phyloP scores from a whole-genome alignment of 2,888 invertebrate species.

The Argyresthia goedartella region DNA sequence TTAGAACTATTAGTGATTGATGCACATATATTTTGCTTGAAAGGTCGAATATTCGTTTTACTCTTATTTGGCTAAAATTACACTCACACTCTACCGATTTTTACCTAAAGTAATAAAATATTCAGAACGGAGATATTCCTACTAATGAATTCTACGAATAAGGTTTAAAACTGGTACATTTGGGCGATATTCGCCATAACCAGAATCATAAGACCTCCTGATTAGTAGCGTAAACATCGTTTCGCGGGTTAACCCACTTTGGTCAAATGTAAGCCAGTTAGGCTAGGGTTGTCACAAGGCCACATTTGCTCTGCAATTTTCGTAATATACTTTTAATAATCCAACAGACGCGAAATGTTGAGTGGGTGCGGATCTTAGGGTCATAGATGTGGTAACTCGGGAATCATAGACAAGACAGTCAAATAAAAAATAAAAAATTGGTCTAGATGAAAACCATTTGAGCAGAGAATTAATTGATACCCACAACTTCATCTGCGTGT shows the following conservation, averaged over 20 bases:
- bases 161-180: background rate
- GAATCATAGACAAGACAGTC: too few species aligned
- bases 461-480: too few species aligned
- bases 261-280: constrained; percentile 44
- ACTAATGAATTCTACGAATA: too few species aligned
- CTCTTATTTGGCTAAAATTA: too few species aligned
- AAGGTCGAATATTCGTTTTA: too few species aligned
- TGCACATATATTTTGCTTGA: too few species aligned
- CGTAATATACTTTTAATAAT: constrained; percentile 68
- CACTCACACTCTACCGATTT: too few species aligned
- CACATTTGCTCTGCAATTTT: constrained; percentile 67
- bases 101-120: background rate
- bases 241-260: background rate
- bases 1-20: too few species aligned
- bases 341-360: background rate
- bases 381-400: background rate
- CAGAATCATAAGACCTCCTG: background rate
- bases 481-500: too few species aligned
- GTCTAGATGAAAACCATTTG: too few species aligned
- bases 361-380: background rate
- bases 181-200: background rate
- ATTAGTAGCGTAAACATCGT: background rate
- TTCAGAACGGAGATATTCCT: too few species aligned
- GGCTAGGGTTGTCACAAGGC: constrained; percentile 28
- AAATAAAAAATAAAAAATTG: too few species aligned